These are phyloP conservation scores for Myocastor coypus DNA, from an alignment of 2,113 vertebrate species.

Conservation along the genomic window DNA sequence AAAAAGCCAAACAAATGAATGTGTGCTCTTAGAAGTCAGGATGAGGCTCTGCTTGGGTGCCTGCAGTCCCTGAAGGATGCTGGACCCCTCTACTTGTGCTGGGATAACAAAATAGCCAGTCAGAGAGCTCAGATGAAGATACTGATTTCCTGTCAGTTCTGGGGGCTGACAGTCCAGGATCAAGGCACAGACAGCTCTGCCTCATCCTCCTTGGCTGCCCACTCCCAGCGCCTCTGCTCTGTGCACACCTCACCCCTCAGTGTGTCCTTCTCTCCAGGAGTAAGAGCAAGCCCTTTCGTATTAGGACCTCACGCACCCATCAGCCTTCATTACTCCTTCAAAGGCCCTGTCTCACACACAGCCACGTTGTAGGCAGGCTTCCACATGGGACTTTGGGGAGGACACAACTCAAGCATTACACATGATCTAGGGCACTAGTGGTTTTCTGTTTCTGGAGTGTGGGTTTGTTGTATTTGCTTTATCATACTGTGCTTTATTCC, in stretches of 20 bases:
- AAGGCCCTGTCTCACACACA: not conserved
- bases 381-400: too few species aligned
- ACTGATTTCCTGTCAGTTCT: not conserved
- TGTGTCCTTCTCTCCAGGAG: not conserved
- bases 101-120: not conserved
- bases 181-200: not conserved
- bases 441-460: not conserved
- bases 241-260: not conserved
- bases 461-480: not conserved
- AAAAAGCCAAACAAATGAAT: not conserved
- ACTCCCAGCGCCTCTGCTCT: not conserved
- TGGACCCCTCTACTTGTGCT: not conserved
- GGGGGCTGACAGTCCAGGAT: not conserved
- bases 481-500: not conserved
- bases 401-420: not conserved
- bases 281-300: not conserved
- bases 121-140: not conserved
- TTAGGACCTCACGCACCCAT: not conserved
- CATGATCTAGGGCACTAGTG: not conserved
- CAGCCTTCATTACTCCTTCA: not conserved
- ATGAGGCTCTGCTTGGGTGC: not conserved
- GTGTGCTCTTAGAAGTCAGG: not conserved
- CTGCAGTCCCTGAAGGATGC: not conserved
- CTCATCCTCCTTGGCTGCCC: not conserved
- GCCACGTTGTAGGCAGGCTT: not conserved